These are phyloP conservation scores for Psilopogon haemacephalus DNA, from an alignment of 2,113 vertebrate species.

Conservation along the genomic window DNA sequence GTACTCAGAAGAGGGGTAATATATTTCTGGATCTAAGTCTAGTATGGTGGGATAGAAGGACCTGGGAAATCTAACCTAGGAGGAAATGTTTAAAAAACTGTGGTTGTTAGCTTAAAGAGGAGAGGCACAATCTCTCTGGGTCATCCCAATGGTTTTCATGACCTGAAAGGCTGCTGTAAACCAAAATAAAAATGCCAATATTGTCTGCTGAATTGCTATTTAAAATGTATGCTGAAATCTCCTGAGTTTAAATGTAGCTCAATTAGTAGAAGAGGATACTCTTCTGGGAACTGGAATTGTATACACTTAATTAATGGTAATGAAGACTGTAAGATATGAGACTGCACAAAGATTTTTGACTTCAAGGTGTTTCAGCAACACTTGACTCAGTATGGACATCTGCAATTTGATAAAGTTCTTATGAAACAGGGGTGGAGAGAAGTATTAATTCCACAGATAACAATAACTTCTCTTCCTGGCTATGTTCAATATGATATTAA, in stretches of 20 bases:
- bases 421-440: background rate
- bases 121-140: background rate
- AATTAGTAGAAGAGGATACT: background rate
- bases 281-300: background rate
- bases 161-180: background rate
- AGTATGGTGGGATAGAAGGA: background rate
- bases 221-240: constrained; percentile 23
- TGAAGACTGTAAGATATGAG: background rate
- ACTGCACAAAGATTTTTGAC: background rate
- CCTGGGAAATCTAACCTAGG: background rate
- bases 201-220: constrained; percentile 9
- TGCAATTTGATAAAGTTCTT: constrained; percentile 13
- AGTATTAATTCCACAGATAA: background rate
- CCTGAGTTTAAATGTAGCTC: constrained; percentile 13
- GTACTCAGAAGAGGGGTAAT: background rate
- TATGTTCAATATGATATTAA: background rate
- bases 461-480: background rate
- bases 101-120: background rate
- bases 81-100: background rate
- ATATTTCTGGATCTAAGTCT: background rate
- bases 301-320: constrained; percentile 39
- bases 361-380: constrained; percentile 12
- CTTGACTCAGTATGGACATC: background rate
- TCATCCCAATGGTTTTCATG: background rate
- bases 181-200: background rate